phyloP scores from a whole-genome alignment of 2,113 vertebrate species.

The Miniopterus natalensis region DNA sequence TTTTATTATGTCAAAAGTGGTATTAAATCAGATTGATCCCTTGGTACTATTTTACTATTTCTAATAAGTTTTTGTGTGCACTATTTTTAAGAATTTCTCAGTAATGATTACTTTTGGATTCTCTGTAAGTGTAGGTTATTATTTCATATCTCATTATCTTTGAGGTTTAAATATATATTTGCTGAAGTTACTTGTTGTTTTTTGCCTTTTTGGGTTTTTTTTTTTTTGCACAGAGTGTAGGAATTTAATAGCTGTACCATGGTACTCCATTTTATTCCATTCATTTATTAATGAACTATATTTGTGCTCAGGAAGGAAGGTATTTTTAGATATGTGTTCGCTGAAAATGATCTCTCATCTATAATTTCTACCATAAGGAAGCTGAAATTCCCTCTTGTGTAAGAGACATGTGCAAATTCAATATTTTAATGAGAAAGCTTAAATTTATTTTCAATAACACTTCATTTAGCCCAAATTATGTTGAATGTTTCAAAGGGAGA shows the following conservation, averaged over 20 bases:
- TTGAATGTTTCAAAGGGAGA: constrained; percentile 49
- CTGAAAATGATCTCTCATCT: constrained; percentile 70
- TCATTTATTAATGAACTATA: constrained; percentile 77
- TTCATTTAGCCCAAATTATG: constrained; percentile 64
- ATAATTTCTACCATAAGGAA: constrained; percentile 77
- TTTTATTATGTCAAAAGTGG: background rate
- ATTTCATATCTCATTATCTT: constrained; percentile 28
- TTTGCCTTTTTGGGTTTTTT: background rate
- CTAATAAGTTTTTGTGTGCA: background rate
- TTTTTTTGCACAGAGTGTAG: background rate
- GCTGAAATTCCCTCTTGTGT: constrained; percentile 68
- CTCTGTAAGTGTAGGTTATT: background rate
- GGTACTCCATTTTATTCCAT: constrained; percentile 63
- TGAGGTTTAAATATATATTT: constrained; percentile 50
- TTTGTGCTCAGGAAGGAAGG: constrained; percentile 55
- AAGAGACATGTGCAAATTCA: constrained; percentile 75
- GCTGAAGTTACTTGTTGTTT: constrained; percentile 21
- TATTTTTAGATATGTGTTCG: constrained; percentile 77
- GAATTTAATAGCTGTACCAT: constrained; percentile 65
- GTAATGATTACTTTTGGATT: constrained; percentile 7
- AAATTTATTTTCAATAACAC: constrained; percentile 72
- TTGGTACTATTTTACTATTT: background rate
- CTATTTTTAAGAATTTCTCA: background rate
- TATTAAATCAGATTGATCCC: background rate
- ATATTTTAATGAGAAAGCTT: constrained; percentile 73